Base-by-base conservation (phyloP, 2,888 invertebrate genomes). In the Tetramorium bicarinatum region DNA sequence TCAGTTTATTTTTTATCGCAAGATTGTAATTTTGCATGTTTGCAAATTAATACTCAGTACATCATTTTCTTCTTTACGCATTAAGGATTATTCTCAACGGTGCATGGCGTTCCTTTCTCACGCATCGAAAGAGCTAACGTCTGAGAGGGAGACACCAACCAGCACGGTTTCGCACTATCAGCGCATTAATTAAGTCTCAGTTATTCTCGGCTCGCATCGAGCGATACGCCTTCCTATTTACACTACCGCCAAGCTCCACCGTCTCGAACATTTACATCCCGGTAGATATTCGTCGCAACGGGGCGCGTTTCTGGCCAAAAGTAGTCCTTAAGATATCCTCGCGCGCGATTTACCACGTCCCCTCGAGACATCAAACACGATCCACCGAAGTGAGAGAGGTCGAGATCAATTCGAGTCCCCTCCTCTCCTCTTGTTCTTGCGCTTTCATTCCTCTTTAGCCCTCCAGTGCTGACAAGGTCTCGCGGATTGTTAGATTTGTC, bases 121-220 rank as follows among this genome's bases (percentile, higher is more conserved):
- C 15, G 74, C n/a, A 44, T 29, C 41, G 29, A 74, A 61, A 41
- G 41, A 25, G 18, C 18, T 21, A 52, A 59, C 29, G 25, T n/a
- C 21, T 44, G 38, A 15, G 15, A 25, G 38, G 25, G n/a, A 54
- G 72, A 54, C 41, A 67, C 38, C 9, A 29, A 77, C 6, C 41
- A 69, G 77, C 77, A 54, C 25, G 49, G 49, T 76, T 76, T 52
- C 13, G 18, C 72, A 41, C 69, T 76, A 21, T 38, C 38, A 62
- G 61, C 25, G 76, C n/a, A 34, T 77, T 69, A 71, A 77, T 77
- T 77, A 77, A 77, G 29, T 71, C 77, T 56, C 77, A 44, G 77
- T 77, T 77, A 56, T 56, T 77, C 54, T 41, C 29, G 77, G 21
- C 29, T 69, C 52, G 76, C 47, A 21, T 38, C 56, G 61, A 66